Base-by-base conservation (phyloP, 2,113 vertebrate genomes). In the Theristicus caerulescens region DNA sequence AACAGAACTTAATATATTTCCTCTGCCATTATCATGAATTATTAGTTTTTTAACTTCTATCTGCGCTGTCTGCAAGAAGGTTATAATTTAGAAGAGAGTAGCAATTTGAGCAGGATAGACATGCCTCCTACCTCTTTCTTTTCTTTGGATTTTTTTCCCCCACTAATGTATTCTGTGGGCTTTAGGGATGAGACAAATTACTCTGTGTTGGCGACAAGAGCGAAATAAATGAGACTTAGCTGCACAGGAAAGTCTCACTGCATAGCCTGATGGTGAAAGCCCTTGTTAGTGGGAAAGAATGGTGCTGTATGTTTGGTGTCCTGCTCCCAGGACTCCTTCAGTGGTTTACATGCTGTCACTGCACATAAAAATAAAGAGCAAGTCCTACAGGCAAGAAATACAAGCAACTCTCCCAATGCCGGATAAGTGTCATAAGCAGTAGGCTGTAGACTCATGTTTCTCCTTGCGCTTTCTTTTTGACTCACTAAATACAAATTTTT, bases 181-280 rank as follows among this genome's bases (percentile, higher is more conserved):
- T 94, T 93, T 73, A 59, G 38, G 26, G 83, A 80, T 91, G 78
- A 94, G 66, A 84, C 47, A 94, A 76, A 94, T 95, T 74, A 38
- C 59, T 69, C 40, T 51, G 51, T 88, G 32, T 38, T 86, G 51
- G 25, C 0, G 4, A 90, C 70, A 94, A 88, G 46, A 80, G 24
- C 17, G n/a, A 73, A 82, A 71, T 85, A 87, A 90, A 82, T 70
- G 74, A 87, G 67, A 27, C 47, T 69, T 79, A 85, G 52, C 65
- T 73, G 46, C 47, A 25, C 31, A 89, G 59, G 44, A 86, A 76
- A 29, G 54, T 64, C 62, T 86, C 7, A 40, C 52, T 93, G 69
- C 44, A 42, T 71, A 61, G 36, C 36, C 40, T 8, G 9, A 46
- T 81, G 34, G 67, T 54, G 34, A 94, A 83, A 77, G 8, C 27